Conservation (phyloP, 2,888 invertebrate genomes). For the Adelphocoris suturalis region DNA sequence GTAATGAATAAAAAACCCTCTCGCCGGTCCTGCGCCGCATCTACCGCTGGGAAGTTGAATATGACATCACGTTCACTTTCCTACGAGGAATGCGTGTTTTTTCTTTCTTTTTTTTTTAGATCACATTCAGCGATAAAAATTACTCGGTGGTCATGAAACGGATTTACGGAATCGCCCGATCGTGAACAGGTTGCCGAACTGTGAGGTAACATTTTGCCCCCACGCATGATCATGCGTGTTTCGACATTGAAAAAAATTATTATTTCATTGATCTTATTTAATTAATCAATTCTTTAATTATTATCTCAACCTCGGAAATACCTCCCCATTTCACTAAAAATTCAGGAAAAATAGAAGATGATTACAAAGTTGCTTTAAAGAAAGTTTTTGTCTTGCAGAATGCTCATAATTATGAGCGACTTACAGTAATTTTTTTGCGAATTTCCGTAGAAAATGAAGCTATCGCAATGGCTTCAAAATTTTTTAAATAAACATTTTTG, state of each 20-base stretch:
- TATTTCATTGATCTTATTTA: not conserved
- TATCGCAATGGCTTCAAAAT: no score
- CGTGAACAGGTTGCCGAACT: slow-evolving; percentile 19
- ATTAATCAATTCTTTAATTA: no score
- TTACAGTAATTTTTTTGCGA: no score
- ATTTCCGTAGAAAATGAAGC: no score
- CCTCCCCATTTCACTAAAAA: no score
- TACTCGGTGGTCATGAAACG: slow-evolving; percentile 11
- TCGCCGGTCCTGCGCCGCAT: not conserved
- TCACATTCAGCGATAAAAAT: slow-evolving; percentile 23
- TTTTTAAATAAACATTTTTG: no score
- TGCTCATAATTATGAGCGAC: no score
- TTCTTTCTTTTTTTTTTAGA: slow-evolving; percentile 30
- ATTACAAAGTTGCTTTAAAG: no score
- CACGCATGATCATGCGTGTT: not conserved
- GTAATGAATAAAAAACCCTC: slow-evolving; percentile 44
- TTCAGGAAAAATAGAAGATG: no score
- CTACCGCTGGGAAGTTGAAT: slow-evolving; percentile 6
- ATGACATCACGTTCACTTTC: slow-evolving; percentile 49
- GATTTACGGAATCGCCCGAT: slow-evolving; percentile 13
- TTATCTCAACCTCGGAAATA: no score
- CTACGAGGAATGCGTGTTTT: slow-evolving; percentile 21
- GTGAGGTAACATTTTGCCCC: not conserved
- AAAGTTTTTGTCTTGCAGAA: no score
- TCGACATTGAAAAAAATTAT: not conserved